phyloP scores from a whole-genome alignment of 2,888 invertebrate species.

The Synanthedon vespiformis region DNA sequence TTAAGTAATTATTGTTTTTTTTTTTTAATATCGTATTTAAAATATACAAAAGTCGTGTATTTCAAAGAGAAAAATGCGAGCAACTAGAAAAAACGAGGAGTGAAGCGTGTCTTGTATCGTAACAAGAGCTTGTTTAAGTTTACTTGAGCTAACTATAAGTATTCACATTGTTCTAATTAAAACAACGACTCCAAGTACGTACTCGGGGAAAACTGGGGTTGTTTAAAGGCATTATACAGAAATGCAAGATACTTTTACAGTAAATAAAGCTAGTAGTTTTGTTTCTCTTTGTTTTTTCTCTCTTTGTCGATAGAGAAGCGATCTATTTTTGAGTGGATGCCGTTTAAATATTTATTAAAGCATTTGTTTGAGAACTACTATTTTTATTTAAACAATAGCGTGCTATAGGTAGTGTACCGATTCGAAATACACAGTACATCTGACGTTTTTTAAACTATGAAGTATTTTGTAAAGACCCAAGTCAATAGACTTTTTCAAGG shows the following conservation, averaged over 20 bases:
- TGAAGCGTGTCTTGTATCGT: constrained; percentile 2
- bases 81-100: no score
- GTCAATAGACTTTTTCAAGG: no score
- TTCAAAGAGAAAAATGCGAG: no score
- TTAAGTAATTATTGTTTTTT: no score
- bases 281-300: constrained; percentile 15
- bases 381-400: background rate
- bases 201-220: constrained; percentile 16
- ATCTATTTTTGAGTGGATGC: background rate
- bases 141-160: constrained; percentile 47
- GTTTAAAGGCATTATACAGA: constrained; percentile 23
- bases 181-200: constrained; percentile 24
- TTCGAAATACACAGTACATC: background rate
- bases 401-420: background rate
- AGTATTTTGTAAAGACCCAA: no score
- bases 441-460: background rate
- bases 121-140: constrained; percentile 24
- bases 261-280: constrained; percentile 37
- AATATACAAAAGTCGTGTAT: no score
- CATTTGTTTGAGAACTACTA: background rate
- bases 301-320: background rate
- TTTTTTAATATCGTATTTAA: no score
- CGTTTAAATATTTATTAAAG: background rate
- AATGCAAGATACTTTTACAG: constrained; percentile 28
- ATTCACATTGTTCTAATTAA: constrained; percentile 57